These are phyloP conservation scores for Oncorhynchus tshawytscha DNA, from an alignment of 2,113 vertebrate species.

Conservation along the genomic window DNA sequence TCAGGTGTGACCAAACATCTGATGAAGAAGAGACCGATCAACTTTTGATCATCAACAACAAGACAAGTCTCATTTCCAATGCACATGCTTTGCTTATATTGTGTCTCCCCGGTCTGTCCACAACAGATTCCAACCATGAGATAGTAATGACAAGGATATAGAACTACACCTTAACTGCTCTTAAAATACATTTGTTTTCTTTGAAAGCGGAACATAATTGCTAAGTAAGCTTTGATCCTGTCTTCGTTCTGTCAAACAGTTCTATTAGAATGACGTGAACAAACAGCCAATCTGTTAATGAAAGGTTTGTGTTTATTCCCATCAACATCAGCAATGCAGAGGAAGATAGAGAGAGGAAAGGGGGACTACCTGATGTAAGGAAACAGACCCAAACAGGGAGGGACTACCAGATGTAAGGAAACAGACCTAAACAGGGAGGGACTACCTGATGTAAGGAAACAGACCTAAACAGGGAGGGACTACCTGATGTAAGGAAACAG, in stretches of 20 bases:
- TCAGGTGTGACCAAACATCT: neutral
- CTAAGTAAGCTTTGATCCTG: conserved; percentile 52
- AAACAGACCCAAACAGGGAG: no score
- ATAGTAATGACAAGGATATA: no score
- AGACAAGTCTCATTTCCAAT: conserved; percentile 16
- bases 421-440: no score
- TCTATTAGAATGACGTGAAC: neutral
- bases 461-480: no score
- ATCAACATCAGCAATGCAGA: conserved; percentile 46
- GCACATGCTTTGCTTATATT: conserved; percentile 28
- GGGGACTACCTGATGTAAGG: no score
- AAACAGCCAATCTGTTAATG: neutral
- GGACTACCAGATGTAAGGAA: no score
- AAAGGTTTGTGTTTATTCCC: conserved; percentile 44
- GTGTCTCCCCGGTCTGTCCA: conserved; percentile 31
- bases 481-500: no score
- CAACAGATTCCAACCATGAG: conserved; percentile 2
- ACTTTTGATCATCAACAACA: conserved; percentile 28
- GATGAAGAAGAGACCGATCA: neutral
- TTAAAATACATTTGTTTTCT: conserved; percentile 27
- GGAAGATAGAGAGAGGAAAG: neutral
- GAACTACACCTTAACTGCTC: no score
- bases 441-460: no score
- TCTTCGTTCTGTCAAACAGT: conserved; percentile 33
- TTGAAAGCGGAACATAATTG: conserved; percentile 49